These are phyloP conservation scores for Glossosoma conforme DNA, from an alignment of 1,140 invertebrate species.

Conservation along the genomic window DNA sequence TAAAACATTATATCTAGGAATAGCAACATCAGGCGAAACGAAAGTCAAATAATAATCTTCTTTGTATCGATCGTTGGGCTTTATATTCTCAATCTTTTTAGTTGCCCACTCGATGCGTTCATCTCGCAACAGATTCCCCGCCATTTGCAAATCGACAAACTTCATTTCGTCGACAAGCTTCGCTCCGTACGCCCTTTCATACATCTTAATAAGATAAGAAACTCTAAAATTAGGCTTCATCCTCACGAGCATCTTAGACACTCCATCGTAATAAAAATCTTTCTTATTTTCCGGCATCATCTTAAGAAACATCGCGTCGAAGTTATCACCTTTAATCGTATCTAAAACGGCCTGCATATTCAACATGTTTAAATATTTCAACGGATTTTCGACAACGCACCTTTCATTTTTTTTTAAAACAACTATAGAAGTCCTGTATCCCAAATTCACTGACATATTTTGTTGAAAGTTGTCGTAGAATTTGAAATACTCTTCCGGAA, in stretches of 20 bases:
- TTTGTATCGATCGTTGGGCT: not conserved
- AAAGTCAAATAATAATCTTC: slow-evolving; percentile 22
- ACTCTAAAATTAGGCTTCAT: slow-evolving; percentile 11
- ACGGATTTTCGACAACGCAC: slow-evolving; percentile 7
- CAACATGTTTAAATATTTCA: not conserved
- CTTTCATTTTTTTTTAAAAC: slow-evolving; percentile 10
- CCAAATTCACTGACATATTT: slow-evolving; percentile 7
- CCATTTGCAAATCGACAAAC: slow-evolving; percentile 5
- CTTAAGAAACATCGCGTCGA: slow-evolving; percentile 10
- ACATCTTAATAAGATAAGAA: slow-evolving; percentile 20
- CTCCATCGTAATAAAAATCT: slow-evolving; percentile 4
- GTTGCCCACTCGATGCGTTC: slow-evolving; percentile 10
- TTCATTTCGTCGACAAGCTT: slow-evolving; percentile 3
- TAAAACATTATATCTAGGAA: slow-evolving; percentile 13
- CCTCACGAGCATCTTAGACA: not conserved
- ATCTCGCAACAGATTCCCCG: slow-evolving; percentile 6
- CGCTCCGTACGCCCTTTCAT: slow-evolving; percentile 12
- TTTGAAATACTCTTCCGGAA: slow-evolving; percentile 8
- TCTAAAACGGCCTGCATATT: slow-evolving; percentile 9
- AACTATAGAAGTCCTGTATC: slow-evolving; percentile 4
- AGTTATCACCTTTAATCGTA: slow-evolving; percentile 16
- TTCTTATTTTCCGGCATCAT: slow-evolving; percentile 2
- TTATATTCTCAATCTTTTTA: slow-evolving; percentile 10
- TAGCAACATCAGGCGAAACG: slow-evolving; percentile 9
- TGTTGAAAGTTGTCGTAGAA: not conserved